These are phyloP conservation scores for Thunnus maccoyii DNA, from an alignment of 2,113 vertebrate species.

Conservation along the genomic window DNA sequence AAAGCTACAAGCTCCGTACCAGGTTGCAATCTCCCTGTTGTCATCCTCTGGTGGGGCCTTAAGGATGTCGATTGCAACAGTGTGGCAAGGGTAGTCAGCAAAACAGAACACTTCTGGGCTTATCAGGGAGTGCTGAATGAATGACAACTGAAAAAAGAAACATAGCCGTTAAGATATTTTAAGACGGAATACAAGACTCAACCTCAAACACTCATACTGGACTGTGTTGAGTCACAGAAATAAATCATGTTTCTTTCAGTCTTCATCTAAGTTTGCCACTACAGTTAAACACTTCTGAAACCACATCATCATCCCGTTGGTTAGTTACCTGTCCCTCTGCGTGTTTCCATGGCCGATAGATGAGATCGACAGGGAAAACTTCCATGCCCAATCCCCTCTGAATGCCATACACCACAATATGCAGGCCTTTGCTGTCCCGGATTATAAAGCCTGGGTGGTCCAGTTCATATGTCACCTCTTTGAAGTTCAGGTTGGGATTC, in stretches of 20 bases:
- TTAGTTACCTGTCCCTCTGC: conserved; percentile 94
- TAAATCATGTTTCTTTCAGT: not conserved
- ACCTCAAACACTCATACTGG: not conserved
- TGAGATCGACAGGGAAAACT: conserved; percentile 96
- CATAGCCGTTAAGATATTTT: not conserved
- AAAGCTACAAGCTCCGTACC: conserved; percentile 83
- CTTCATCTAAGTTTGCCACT: not conserved
- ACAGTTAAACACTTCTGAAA: not conserved
- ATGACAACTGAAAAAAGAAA: conserved; percentile 89
- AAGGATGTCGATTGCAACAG: conserved; percentile 96
- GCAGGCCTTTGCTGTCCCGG: conserved; percentile 97
- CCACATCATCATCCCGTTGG: not conserved
- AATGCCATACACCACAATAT: conserved; percentile 97
- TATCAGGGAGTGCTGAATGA: conserved; percentile 98
- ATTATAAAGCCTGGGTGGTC: conserved; percentile 97
- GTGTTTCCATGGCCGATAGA: conserved; percentile 98
- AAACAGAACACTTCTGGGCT: conserved; percentile 99
- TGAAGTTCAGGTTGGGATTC: conserved; percentile 98
- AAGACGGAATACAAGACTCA: not conserved
- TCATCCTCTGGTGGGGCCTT: conserved; percentile 99
- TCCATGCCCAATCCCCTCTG: conserved; percentile 96
- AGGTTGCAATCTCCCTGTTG: conserved; percentile 98
- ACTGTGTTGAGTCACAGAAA: not conserved
- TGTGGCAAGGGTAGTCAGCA: conserved; percentile 96
- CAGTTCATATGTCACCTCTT: conserved; percentile 98